Conservation (phyloP, 2,888 invertebrate genomes). For the Hylaea fasciaria region DNA sequence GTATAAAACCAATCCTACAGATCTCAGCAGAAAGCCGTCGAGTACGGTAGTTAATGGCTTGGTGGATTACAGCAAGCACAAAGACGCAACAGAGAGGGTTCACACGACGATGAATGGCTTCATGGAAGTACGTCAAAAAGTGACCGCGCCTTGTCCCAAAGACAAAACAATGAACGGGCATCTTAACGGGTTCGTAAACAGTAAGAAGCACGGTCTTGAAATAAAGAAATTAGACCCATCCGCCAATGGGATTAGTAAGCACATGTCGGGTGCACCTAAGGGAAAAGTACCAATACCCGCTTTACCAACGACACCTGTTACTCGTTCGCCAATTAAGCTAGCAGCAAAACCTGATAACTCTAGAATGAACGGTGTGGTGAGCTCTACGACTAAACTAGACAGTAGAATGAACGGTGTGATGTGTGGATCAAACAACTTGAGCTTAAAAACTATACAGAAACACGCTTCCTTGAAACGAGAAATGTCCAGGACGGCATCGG, state of each 20-base stretch:
- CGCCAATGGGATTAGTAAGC: slow-evolving; percentile 66
- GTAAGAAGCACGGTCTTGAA: slow-evolving; percentile 61
- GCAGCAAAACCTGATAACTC: slow-evolving; percentile 59
- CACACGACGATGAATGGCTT: slow-evolving; percentile 73
- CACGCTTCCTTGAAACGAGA: slow-evolving; percentile 65
- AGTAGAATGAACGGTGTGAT: slow-evolving; percentile 80
- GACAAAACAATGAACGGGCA: slow-evolving; percentile 56
- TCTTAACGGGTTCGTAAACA: slow-evolving; percentile 65
- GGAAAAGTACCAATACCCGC: slow-evolving; percentile 69
- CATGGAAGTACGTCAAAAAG: slow-evolving; percentile 63
- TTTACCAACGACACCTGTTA: slow-evolving; percentile 58
- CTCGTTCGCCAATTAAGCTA: slow-evolving; percentile 62
- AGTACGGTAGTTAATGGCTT: slow-evolving; percentile 58
- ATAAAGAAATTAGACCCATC: slow-evolving; percentile 67
- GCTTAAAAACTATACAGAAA: slow-evolving; percentile 66
- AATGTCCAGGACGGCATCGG: slow-evolving; percentile 56
- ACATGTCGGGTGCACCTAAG: slow-evolving; percentile 50
- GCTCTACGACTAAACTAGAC: slow-evolving; percentile 78
- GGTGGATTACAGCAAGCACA: slow-evolving; percentile 62
- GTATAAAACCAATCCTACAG: slow-evolving; percentile 54
- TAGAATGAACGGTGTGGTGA: slow-evolving; percentile 70
- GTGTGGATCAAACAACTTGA: slow-evolving; percentile 77
- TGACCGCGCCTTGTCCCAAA: slow-evolving; percentile 57
- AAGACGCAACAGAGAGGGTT: slow-evolving; percentile 61
- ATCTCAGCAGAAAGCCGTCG: slow-evolving; percentile 59